Evolutionary conservation across 2,888 invertebrate species (phyloP), one percentile per base, ranked within the genome.

Genomic region (Pollenia amentaria): DNA sequence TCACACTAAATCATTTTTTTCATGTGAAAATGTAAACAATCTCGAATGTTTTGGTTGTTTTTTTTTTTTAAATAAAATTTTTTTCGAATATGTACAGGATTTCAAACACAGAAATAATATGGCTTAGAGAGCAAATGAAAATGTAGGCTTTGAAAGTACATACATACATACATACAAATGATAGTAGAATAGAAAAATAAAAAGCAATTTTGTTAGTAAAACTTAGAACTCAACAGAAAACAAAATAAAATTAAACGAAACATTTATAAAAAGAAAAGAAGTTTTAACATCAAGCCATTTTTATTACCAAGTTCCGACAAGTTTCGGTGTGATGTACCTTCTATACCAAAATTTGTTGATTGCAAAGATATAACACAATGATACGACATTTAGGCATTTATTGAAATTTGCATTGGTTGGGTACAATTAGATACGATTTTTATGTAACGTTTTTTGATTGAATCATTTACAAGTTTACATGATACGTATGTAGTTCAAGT

Each of bases 291-390:
- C 64, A 87, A 85, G 83, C 79, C 72, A 77, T 70, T 90, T 91
- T 91, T 92, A 92, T 84, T 93, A 93, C 93, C 93, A 93, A 92
- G 91, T 93, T 93, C 91, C 93, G 93, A 92, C 93, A 93, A 90
- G 93, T 93, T 91, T 93, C 93, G 91, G 92, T 92, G 92, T 93
- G 92, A 91, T 93, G 92, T 92, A 91, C 90, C 92, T 92, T 93
- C 93, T 93, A 91, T 90, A 60, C 60, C 40, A 60, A 29, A 89
- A 90, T 72, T 76, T 80, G 55, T 48, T 76, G 44, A 64, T 84
- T 73, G 55, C 70, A 67, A 18, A 44, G 64, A 48, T 64, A 53
- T 11, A 67, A 69, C 40, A 77, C 46, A 83, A 64, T 78, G 64
- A 73, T 51, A 69, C 44, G 60, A 79, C 16, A 69, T 57, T 55